Conservation (phyloP, 2,113 vertebrate genomes). For the Campylorhamphus procurvoides region DNA sequence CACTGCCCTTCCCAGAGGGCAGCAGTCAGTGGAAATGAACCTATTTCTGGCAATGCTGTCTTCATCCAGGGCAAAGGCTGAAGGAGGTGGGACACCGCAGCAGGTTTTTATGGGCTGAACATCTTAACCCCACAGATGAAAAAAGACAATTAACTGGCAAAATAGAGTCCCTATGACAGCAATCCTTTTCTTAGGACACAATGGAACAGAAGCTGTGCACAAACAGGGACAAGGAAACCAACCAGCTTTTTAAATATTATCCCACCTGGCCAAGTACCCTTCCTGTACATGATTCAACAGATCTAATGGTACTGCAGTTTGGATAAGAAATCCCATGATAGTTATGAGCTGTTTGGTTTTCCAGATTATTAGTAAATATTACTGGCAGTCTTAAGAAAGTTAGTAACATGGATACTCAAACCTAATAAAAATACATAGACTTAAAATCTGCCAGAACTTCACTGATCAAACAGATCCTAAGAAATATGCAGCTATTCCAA, state of each 20-base stretch:
- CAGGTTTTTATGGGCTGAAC: not conserved
- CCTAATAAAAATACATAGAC: not conserved
- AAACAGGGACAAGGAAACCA: not conserved
- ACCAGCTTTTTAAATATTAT: not conserved
- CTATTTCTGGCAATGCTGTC: not conserved
- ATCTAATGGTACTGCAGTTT: not conserved
- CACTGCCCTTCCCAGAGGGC: not conserved
- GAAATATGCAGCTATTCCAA: not conserved
- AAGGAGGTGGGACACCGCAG: not conserved
- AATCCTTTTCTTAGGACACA: not conserved
- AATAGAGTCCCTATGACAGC: not conserved
- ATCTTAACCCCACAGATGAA: not conserved
- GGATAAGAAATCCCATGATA: not conserved
- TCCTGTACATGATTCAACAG: not conserved
- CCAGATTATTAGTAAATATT: not conserved
- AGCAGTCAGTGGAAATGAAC: not conserved
- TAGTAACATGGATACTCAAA: not conserved
- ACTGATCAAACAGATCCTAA: not conserved
- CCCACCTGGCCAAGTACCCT: not conserved
- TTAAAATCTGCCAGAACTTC: not conserved
- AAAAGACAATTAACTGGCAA: not conserved
- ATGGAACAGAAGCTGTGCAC: not conserved
- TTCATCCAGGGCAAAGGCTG: not conserved
- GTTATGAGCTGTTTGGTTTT: not conserved
- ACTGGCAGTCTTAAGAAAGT: not conserved